Evolutionary conservation across 2,888 invertebrate species (phyloP), one percentile per base, ranked within the genome.

Genomic region (Tubulanus polymorphus): DNA sequence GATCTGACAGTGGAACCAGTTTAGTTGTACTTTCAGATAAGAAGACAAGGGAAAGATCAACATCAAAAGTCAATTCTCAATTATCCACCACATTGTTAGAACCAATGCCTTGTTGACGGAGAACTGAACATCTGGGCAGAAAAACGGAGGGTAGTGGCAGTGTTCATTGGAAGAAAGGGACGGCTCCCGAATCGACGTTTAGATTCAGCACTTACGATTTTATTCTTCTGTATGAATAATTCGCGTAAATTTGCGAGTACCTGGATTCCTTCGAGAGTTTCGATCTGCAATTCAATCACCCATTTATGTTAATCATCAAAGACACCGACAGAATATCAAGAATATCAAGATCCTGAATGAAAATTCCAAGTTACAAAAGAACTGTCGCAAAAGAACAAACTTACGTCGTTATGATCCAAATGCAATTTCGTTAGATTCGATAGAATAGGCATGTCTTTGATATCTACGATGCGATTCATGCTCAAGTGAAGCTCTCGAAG

Each of bases 391-490:
- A 6, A 41, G 55, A 15, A 50, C 41, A 8, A 55, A 41, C 20
- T 18, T 1, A 72, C 72, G 61, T 71, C 66, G 48, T 74, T 74
- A 59, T 72, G 70, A 56, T 67, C 73, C 35, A 74, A 37, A 59
- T 72, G 67, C 3, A 74, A 59, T 1, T 69, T 60, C 50, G 66
- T 62, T 25, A 74, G 61, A 50, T 64, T 68, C 49, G 65, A 63
- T 49, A 71, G 53, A 48, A 67, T 68, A 2, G 73, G 72, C 63
- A 74, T 64, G 37, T 58, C 57, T 1, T 66, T 66, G 12, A 74
- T 67, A 56, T 71, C 69, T 23, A 57, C 54, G 18, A 74, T 62
- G 27, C 70, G 63, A 59, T 74, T 74, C 65, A 70, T 68, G 45
- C 69, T 67, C 12, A 74, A 61, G 51, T 73, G 68, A 23, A 74